Evolutionary conservation across 1,140 invertebrate genomes (phyloP).

Genomic region (Bombus cullumanus): DNA sequence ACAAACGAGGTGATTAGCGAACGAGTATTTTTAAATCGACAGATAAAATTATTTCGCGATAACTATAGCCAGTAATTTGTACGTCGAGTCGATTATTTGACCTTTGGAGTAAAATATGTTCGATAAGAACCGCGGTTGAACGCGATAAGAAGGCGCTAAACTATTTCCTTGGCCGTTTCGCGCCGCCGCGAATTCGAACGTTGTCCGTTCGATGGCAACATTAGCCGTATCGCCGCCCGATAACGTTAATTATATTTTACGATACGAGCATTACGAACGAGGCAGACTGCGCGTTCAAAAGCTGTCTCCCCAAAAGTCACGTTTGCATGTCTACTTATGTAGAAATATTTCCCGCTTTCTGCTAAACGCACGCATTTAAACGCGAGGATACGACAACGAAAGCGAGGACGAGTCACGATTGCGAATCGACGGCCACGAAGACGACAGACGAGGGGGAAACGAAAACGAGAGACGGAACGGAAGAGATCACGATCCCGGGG

Average conservation of each 20-base stretch:
- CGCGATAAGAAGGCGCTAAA: conserved; percentile 13
- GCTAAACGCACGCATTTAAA: background rate
- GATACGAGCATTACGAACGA: conserved; percentile 55
- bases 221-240: conserved; percentile 48
- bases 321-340: background rate
- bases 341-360: background rate
- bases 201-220: conserved; percentile 12
- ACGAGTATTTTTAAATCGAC: background rate
- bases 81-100: background rate
- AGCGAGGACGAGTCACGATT: background rate
- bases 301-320: background rate
- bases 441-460: no score
- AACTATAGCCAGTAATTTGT: background rate
- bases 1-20: background rate
- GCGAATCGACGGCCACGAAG: fast-evolving
- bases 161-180: background rate
- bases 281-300: conserved; percentile 8
- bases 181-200: background rate
- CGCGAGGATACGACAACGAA: background rate
- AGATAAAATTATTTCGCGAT: background rate
- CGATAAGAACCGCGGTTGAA: background rate
- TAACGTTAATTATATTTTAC: conserved; percentile 66
- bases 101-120: background rate
- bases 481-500: conserved; percentile 1
- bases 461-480: background rate